Base-by-base conservation (phyloP, 2,797 vertebrate species). In the Lateolabrax maculatus region DNA sequence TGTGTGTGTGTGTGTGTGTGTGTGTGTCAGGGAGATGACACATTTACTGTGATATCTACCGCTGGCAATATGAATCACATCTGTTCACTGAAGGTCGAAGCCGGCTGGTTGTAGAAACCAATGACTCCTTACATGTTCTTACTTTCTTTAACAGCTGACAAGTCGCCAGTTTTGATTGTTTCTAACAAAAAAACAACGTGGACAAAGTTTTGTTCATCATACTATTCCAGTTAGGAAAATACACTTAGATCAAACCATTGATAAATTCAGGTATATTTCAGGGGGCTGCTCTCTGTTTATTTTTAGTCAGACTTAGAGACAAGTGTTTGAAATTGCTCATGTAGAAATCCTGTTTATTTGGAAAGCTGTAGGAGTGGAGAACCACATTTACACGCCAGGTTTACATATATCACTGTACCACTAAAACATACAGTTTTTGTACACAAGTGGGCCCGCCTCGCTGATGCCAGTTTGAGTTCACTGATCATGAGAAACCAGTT, bases 21-120 rank as follows among this genome's bases (percentile, higher is more conserved):
- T 67, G n/a, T 53, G 44, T 41, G 19, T 44, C 21, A 6, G 52
- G 21, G 7, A 10, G 31, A 51, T 74, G 62, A 79, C 77, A 73
- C 34, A 51, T 27, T 23, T 10, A 6, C 58, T 25, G 27, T 36
- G 53, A 37, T 37, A 57, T 58, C 65, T 34, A 9, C 61, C 27
- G 71, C 36, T 49, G 13, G 25, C 23, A 15, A 18, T 52, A 56
- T 67, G 56, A 72, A 72, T 67, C 73, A 56, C 39, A 37, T 7
- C 25, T 41, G 66, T 15, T 39, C 48, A 9, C 34, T 48, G 62
- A 37, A 8, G 39, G 25, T 8, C 6, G 39, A 27, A 15, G 44
- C 10, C 2, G 61, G 15, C 23, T n/a, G 29, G 29, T 8, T 12
- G 34, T 23, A 16, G 13, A 39, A 39, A 58, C 21, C 3, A 16